A percentile compares a stretch with the other conserved stretches of the same genome.
These are phyloP conservation scores for Eupithecia exiguata DNA, from an alignment of 2,888 invertebrate genomes.

Conservation along the genomic window DNA sequence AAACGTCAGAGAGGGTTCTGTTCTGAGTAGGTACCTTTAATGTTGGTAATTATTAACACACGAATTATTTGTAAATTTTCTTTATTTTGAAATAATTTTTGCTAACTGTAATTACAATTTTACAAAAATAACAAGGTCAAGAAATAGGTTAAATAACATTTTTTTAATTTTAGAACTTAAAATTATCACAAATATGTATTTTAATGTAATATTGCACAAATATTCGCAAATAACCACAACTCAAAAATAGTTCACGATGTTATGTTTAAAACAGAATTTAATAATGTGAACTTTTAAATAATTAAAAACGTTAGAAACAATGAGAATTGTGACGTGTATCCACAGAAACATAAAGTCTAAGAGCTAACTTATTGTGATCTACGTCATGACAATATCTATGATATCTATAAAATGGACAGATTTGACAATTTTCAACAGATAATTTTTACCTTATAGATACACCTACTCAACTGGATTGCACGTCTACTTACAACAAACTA, in stretches of 20 bases:
- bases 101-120: slow-evolving; percentile 63
- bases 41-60: not conserved
- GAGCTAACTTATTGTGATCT: slow-evolving; percentile 13
- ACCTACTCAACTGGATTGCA: slow-evolving; percentile 82
- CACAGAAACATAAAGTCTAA: not conserved
- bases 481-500: slow-evolving; percentile 81
- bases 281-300: not conserved
- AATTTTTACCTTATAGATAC: slow-evolving; percentile 63
- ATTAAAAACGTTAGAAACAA: not conserved
- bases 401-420: slow-evolving; percentile 75
- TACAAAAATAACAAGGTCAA: slow-evolving; percentile 63
- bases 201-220: slow-evolving; percentile 24
- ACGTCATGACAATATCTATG: slow-evolving; percentile 50
- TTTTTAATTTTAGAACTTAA: slow-evolving; percentile 38
- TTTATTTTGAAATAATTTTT: slow-evolving; percentile 75
- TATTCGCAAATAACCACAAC: not conserved
- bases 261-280: not conserved
- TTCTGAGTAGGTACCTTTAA: no score
- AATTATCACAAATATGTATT: slow-evolving; percentile 16
- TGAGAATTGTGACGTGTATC: not conserved
- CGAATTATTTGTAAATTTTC: slow-evolving; percentile 70
- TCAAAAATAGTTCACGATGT: not conserved
- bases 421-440: slow-evolving; percentile 72
- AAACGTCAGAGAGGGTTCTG: no score
- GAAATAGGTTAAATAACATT: slow-evolving; percentile 55